Evolutionary conservation across 2,797 vertebrate genomes (phyloP).

Genomic region (Scyliorhinus canicula): DNA sequence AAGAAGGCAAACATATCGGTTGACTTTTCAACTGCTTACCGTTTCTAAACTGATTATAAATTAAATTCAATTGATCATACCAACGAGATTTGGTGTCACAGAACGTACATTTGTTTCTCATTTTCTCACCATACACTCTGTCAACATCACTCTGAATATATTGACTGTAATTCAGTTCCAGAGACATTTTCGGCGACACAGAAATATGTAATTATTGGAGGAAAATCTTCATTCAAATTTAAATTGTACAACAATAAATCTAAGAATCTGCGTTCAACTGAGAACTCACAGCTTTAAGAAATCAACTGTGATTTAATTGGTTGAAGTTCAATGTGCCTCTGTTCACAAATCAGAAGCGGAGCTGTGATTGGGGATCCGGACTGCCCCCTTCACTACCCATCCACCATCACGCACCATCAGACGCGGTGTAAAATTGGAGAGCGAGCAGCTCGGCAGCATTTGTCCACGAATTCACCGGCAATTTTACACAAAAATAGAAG

Average conservation of each 20-base stretch:
- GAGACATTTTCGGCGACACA: not conserved
- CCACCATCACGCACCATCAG: not conserved
- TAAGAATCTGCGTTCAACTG: not conserved
- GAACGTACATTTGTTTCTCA: not conserved
- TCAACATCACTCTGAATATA: not conserved
- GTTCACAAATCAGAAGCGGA: not conserved
- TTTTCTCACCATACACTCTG: fast-evolving
- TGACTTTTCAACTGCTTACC: no score
- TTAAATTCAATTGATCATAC: not conserved
- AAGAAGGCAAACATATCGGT: no score
- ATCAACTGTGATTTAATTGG: constrained; percentile 36
- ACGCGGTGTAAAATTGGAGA: not conserved
- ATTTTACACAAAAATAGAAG: not conserved
- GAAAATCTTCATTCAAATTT: not conserved
- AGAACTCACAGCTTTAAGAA: not conserved
- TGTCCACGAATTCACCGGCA: no score
- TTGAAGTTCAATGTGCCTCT: not conserved
- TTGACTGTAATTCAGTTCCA: not conserved
- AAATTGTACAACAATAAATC: not conserved
- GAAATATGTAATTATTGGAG: not conserved
- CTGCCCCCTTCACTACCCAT: not conserved
- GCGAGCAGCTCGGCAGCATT: not conserved
- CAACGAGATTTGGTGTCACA: fast-evolving
- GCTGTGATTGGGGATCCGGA: not conserved
- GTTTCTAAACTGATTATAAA: no score